A percentile compares a stretch with the other conserved stretches of the same genome.
Evolutionary conservation across 2,797 vertebrate species (phyloP).

Genomic region (Sebastes taczanowskii): DNA sequence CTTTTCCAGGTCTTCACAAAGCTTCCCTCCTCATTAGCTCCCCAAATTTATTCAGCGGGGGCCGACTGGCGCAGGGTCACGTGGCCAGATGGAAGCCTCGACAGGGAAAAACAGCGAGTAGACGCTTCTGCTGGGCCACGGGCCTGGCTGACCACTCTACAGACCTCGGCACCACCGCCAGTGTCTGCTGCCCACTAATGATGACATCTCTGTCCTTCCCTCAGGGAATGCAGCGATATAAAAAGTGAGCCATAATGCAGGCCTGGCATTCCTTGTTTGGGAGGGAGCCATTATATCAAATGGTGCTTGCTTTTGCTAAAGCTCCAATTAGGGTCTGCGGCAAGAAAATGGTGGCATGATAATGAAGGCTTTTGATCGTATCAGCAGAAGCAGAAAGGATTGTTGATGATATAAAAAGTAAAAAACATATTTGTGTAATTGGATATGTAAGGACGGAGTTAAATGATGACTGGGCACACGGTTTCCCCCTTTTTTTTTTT

Average conservation of each 20-base stretch:
- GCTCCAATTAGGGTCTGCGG: conserved; percentile 65
- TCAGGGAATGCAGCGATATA: conserved; percentile 57
- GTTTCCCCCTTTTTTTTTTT: not conserved
- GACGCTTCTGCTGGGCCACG: conserved; percentile 43
- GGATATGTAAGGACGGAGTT: conserved; percentile 30
- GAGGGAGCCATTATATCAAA: conserved; percentile 69
- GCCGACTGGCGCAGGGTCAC: conserved; percentile 50
- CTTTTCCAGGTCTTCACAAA: conserved; percentile 69
- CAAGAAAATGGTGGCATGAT: conserved; percentile 56
- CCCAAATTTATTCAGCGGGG: conserved; percentile 65
- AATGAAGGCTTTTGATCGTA: conserved; percentile 71
- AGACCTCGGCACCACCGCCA: conserved; percentile 51
- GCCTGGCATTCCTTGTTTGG: conserved; percentile 59
- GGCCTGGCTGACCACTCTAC: conserved; percentile 56
- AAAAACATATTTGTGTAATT: conserved; percentile 35
- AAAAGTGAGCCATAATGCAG: conserved; percentile 60
- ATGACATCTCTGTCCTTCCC: conserved; percentile 71
- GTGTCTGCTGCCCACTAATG: conserved; percentile 72
- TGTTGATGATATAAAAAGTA: conserved; percentile 34
- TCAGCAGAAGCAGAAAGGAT: conserved; percentile 40
- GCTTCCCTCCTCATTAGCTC: conserved; percentile 76
- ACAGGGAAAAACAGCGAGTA: conserved; percentile 48
- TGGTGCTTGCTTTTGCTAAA: conserved; percentile 65
- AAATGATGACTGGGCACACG: conserved; percentile 15
- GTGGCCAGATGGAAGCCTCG: conserved; percentile 50